Percentiles rank a stretch among this genome's conserved stretches.
Evolutionary conservation across 23 tunicate species (phyloP).

Genomic region (Halocynthia roretzi): DNA sequence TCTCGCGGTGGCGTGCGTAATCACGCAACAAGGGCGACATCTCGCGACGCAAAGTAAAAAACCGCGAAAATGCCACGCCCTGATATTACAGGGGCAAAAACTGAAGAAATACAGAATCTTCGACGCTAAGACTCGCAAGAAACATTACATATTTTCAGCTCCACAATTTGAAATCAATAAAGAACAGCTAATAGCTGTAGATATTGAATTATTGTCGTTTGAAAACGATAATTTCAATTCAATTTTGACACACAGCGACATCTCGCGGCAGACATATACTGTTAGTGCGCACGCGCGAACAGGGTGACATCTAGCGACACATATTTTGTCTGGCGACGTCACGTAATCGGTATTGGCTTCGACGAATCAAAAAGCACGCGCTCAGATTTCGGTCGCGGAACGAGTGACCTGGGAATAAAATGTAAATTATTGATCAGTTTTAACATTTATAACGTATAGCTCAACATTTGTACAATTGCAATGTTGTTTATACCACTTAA

Average conservation of each 20-base stretch:
- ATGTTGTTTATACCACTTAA: too few species aligned
- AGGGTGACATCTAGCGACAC: not conserved
- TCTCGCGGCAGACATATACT: constrained; percentile 9
- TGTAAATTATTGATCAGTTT: too few species aligned
- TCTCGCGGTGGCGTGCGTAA: too few species aligned
- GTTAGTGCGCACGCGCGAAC: constrained; percentile 9
- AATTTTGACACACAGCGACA: constrained; percentile 5
- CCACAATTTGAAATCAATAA: too few species aligned
- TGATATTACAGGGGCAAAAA: not conserved
- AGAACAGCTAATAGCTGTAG: not conserved
- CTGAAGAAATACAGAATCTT: too few species aligned
- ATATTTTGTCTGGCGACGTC: constrained; percentile 8
- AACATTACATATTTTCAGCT: too few species aligned
- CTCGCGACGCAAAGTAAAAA: not conserved
- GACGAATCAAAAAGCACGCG: too few species aligned
- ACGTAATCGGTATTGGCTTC: not conserved
- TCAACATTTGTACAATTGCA: too few species aligned
- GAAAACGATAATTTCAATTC: not conserved
- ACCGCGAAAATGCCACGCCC: constrained; percentile 5
- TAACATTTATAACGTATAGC: too few species aligned
- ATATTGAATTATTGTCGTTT: not conserved
- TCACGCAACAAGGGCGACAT: not conserved
- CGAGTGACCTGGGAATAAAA: too few species aligned
- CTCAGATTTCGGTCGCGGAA: too few species aligned
- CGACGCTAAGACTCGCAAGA: too few species aligned